These are phyloP conservation scores for Callyntrura guangdongensis DNA, from an alignment of 2,888 invertebrate species.

Conservation along the genomic window DNA sequence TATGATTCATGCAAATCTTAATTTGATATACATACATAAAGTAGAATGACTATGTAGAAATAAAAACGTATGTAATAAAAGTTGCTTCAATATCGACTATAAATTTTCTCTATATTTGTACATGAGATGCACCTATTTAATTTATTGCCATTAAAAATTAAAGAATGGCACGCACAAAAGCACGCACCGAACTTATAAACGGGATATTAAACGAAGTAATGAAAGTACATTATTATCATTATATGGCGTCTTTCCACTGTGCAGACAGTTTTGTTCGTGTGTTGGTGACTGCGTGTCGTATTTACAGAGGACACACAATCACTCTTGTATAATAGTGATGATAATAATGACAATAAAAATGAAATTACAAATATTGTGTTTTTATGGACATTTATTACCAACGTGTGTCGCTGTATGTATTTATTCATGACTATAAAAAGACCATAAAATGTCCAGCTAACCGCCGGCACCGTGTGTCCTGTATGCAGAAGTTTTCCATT, in stretches of 20 bases:
- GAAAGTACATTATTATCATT: background rate
- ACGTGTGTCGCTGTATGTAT: constrained; percentile 46
- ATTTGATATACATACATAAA: background rate
- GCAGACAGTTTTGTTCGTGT: no score
- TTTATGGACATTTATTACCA: constrained; percentile 71
- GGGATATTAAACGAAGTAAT: constrained; percentile 4
- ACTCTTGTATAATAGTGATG: constrained; percentile 43
- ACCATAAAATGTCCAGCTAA: constrained; percentile 72
- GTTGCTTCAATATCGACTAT: background rate
- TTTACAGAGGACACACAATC: constrained; percentile 64
- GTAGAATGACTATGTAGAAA: background rate
- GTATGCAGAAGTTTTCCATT: constrained; percentile 43
- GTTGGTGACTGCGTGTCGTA: background rate
- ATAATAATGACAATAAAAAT: constrained; percentile 74
- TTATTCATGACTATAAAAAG: constrained; percentile 65
- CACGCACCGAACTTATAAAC: constrained; percentile 41
- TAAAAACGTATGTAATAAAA: constrained; percentile 32
- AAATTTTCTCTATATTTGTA: constrained; percentile 54
- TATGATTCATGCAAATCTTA: constrained; percentile 16
- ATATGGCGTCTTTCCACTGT: background rate
- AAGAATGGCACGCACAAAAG: constrained; percentile 68
- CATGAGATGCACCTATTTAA: constrained; percentile 50
- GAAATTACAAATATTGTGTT: constrained; percentile 75
- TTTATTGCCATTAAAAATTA: constrained; percentile 65
- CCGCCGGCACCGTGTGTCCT: constrained; percentile 53